Percentiles rank a stretch among this genome's conserved stretches.
These are phyloP conservation scores for Aptenodytes forsteri DNA, from an alignment of 2,113 vertebrate species.

Conservation along the genomic window DNA sequence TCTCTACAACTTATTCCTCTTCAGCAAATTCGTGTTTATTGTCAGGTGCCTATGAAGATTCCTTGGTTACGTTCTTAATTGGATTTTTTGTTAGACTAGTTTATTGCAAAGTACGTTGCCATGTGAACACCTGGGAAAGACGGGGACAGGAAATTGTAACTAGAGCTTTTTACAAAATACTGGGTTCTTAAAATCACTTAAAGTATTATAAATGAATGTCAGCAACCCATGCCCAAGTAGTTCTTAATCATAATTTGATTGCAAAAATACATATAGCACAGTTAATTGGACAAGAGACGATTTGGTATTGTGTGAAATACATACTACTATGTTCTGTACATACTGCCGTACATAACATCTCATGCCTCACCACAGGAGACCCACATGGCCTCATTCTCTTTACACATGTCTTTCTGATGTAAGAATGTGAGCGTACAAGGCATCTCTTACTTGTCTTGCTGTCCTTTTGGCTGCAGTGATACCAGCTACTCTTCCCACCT, in stretches of 20 bases:
- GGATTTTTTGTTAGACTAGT: background rate
- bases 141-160: background rate
- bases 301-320: background rate
- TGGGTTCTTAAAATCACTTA: background rate
- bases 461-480: background rate
- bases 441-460: background rate
- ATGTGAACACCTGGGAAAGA: background rate
- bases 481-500: background rate
- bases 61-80: background rate
- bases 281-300: background rate
- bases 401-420: background rate
- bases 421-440: background rate
- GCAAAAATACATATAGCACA: background rate
- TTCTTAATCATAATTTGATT: background rate
- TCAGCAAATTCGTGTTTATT: background rate
- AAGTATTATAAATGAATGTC: background rate
- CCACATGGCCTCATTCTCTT: background rate
- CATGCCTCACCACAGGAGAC: background rate
- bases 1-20: background rate
- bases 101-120: background rate
- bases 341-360: background rate
- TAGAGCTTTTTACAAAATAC: background rate
- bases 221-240: background rate
- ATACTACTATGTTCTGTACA: background rate
- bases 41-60: background rate